phyloP scores from a whole-genome alignment of 2,113 vertebrate species.

The Menura novaehollandiae region DNA sequence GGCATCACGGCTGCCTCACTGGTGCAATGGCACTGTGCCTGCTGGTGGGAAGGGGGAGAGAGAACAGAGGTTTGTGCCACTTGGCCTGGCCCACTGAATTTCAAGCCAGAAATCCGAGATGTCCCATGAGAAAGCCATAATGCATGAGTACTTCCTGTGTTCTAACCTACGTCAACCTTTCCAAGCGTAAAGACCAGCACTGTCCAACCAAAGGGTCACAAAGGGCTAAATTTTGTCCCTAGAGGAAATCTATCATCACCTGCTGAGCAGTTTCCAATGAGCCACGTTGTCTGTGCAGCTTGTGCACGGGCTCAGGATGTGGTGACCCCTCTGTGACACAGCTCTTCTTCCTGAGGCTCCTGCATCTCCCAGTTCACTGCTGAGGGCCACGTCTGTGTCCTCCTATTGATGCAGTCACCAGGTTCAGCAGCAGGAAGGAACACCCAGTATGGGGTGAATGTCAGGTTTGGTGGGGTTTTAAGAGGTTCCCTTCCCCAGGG shows the following conservation, averaged over 20 bases:
- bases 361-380: background rate
- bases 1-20: rapidly evolving
- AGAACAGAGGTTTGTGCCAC: rapidly evolving
- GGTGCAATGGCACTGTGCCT: background rate
- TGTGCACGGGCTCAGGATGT: rapidly evolving
- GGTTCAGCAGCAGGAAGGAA: background rate
- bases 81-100: background rate
- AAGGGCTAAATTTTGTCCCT: background rate
- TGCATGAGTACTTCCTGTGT: background rate
- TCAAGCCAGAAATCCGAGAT: background rate
- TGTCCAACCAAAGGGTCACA: background rate
- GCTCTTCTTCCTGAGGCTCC: background rate
- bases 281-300: background rate
- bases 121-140: background rate
- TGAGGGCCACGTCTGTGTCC: background rate
- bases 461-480: background rate
- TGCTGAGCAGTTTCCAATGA: background rate
- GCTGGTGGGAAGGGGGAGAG: background rate
- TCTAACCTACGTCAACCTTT: background rate
- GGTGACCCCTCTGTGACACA: background rate
- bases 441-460: too few species aligned
- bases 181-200: background rate
- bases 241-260: background rate
- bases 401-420: rapidly evolving
- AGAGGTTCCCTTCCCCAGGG: background rate